Percentiles rank a stretch among this genome's conserved stretches.
These are phyloP conservation scores for Cyphomyrus discorhynchus DNA, from an alignment of 2,113 vertebrate species.

Conservation along the genomic window DNA sequence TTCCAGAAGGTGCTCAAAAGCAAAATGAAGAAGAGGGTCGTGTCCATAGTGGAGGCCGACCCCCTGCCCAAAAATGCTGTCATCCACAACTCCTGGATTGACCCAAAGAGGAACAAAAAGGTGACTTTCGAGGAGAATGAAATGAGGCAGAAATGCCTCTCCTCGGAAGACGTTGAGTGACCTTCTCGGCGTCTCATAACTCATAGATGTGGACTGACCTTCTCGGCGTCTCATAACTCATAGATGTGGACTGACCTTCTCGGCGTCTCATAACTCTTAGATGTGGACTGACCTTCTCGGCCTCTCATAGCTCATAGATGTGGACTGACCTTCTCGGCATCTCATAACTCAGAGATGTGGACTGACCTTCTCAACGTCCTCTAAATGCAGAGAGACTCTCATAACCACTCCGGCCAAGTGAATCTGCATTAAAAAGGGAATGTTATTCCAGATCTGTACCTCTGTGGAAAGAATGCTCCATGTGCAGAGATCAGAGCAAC, in stretches of 20 bases:
- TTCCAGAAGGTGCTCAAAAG: slow-evolving; percentile 97
- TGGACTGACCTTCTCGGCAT: slow-evolving; percentile 41
- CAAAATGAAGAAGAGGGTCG: slow-evolving; percentile 98
- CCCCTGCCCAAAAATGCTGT: slow-evolving; percentile 88
- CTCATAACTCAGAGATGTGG: slow-evolving; percentile 36
- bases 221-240: neutral
- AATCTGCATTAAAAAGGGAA: slow-evolving; percentile 42
- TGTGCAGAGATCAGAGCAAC: slow-evolving; percentile 45
- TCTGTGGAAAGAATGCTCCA: slow-evolving; percentile 48
- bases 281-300: slow-evolving; percentile 46
- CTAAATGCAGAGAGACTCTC: slow-evolving; percentile 33
- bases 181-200: neutral
- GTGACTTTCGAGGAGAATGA: slow-evolving; percentile 85
- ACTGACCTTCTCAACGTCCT: slow-evolving; percentile 34
- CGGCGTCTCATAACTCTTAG: slow-evolving; percentile 5
- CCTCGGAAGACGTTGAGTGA: slow-evolving; percentile 68
- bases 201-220: slow-evolving; percentile 47
- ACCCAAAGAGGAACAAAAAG: slow-evolving; percentile 92
- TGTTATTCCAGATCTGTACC: slow-evolving; percentile 53
- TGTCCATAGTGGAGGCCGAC: slow-evolving; percentile 95
- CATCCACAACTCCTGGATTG: slow-evolving; percentile 98
- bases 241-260: slow-evolving; percentile 47
- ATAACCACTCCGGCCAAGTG: slow-evolving; percentile 45
- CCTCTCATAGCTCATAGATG: slow-evolving; percentile 26
- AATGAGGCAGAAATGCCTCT: slow-evolving; percentile 81